Evolutionary conservation across 2,888 invertebrate genomes (phyloP), one percentile per base, ranked within the genome.

Genomic region (Chromoteleia sp.): DNA sequence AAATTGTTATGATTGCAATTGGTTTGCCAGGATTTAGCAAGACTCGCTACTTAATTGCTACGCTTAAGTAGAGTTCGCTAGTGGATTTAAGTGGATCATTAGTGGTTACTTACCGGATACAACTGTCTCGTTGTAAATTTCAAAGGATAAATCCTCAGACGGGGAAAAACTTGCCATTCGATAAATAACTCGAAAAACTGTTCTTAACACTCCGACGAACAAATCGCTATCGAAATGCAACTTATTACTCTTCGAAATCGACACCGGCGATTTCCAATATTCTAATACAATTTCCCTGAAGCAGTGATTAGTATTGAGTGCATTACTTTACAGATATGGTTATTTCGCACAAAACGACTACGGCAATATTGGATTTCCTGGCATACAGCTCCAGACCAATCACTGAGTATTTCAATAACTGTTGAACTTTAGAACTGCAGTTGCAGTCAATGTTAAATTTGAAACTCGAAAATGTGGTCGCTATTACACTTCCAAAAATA

Each of bases 321-420:
- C 78, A 59, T 71, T 78, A 78, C 78, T 65, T 78, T 78, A 65
- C 78, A 59, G 78, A 79, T 79, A 79, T 67, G 73, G 78, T 79
- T 79, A 79, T 79, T 78, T 67, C 67, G 65, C 29, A 61, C 73
- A 79, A 79, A 79, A 73, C 73, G 78, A 79, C 65, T 50, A 59
- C 58, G 43, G n/a, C 59, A 67, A 79, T 79, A 79, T 79, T 79
- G 73, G 78, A 79, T 79, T 79, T 73, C 78, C 78, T 52, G 73
- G 58, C 59, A 71, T 52, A 54, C 50, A 71, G 77, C 29, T 50
- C 33, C 50, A 48, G 67, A 79, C 71, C 71, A 79, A 79, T 79
- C 78, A 65, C 59, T 39, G 33, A 79, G 73, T 73, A 79, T 79
- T 79, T 73, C 78, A 79, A 79, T 73, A 79, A 79, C 78, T 70